Conservation (phyloP, 2,888 invertebrate genomes). For the Gisinianus flammeolus region DNA sequence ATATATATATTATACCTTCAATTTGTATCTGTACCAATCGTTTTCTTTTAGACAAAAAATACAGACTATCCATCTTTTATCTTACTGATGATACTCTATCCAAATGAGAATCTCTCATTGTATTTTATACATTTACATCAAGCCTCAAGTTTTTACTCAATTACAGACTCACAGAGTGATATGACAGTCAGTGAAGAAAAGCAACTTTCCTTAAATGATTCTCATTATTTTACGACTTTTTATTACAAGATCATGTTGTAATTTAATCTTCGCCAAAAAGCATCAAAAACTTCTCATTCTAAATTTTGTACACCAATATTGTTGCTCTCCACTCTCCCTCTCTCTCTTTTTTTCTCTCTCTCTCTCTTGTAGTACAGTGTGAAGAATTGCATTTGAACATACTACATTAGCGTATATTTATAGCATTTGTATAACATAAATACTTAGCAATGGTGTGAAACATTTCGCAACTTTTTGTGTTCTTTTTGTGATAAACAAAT, state of each 20-base stretch:
- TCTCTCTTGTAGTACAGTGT: too few relatives aligned
- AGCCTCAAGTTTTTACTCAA: background rate
- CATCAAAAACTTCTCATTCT: conserved; percentile 12
- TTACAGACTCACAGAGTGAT: background rate
- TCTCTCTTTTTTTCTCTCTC: background rate
- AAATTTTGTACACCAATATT: background rate
- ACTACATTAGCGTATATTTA: too few relatives aligned
- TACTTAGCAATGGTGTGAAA: too few relatives aligned
- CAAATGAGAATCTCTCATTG: background rate
- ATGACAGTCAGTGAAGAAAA: background rate
- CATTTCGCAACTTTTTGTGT: too few relatives aligned
- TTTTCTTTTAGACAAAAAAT: background rate
- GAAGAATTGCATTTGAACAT: too few relatives aligned
- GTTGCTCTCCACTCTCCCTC: background rate
- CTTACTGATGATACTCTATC: background rate
- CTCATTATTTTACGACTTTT: conserved; percentile 15
- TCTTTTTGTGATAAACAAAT: too few relatives aligned
- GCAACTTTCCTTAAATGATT: conserved; percentile 32
- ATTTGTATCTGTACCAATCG: conserved; percentile 5
- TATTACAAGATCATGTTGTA: conserved; percentile 26
- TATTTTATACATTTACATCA: background rate
- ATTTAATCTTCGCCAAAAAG: conserved; percentile 26
- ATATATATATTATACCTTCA: conserved; percentile 5
- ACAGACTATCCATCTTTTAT: background rate
- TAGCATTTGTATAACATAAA: too few relatives aligned